Percentiles rank a stretch among this genome's conserved stretches.
Evolutionary conservation across 2,797 vertebrate species (phyloP).

Genomic region (Halcyon smyrnensis): DNA sequence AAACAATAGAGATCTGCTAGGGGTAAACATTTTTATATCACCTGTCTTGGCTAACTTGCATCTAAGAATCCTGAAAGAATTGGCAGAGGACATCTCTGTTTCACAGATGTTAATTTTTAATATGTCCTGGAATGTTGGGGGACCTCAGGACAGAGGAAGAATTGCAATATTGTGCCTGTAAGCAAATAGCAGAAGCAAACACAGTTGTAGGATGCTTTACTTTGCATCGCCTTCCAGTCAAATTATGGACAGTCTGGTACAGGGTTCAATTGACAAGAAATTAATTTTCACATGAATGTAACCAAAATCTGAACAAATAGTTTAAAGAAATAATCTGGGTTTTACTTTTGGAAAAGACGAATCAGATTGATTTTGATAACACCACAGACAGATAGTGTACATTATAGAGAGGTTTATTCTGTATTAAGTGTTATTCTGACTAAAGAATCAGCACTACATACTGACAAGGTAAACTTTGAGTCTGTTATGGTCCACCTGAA

Average conservation of each 20-base stretch:
- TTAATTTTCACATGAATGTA: neutral
- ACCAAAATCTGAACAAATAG: neutral
- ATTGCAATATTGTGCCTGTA: neutral
- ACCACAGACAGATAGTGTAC: neutral
- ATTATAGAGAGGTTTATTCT: neutral
- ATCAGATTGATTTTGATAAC: neutral
- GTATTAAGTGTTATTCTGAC: neutral
- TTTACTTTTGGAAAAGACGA: neutral
- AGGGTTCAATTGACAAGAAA: neutral
- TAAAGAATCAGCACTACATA: neutral
- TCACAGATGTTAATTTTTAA: constrained; percentile 42
- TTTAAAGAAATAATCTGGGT: neutral
- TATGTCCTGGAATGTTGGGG: neutral
- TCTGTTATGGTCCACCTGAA: neutral
- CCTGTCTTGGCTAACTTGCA: constrained; percentile 15
- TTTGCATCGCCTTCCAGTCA: neutral
- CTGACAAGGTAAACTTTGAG: neutral
- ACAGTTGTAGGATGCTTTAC: neutral
- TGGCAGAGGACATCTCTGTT: constrained; percentile 32
- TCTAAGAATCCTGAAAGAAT: neutral
- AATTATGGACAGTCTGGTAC: neutral
- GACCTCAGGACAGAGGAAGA: constrained; percentile 1
- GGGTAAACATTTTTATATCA: constrained; percentile 10
- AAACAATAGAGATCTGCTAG: neutral
- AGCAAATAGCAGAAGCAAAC: neutral